Conservation (phyloP, 1,140 invertebrate genomes). For the Cydia fagiglandana region DNA sequence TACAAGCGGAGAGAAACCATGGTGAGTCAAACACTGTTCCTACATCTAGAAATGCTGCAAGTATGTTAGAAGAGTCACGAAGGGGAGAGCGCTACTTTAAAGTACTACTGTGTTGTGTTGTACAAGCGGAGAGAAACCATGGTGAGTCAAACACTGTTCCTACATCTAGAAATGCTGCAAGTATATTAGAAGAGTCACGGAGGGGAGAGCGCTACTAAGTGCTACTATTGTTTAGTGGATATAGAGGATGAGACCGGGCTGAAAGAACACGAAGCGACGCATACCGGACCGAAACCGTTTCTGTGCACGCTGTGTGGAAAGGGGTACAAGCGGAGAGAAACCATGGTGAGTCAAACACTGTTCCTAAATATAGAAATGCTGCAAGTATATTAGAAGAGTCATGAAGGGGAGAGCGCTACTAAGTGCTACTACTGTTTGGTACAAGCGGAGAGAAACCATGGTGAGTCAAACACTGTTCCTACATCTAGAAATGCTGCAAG, state of each 20-base stretch:
- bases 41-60: conserved; percentile 68
- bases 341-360: conserved; percentile 68
- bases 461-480: conserved; percentile 75
- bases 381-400: conserved; percentile 38
- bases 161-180: conserved; percentile 68
- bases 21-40: conserved; percentile 75
- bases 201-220: conserved; percentile 51
- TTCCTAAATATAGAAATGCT: conserved; percentile 76
- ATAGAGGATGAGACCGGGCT: conserved; percentile 41
- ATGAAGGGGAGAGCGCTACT: conserved; percentile 52
- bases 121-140: conserved; percentile 64
- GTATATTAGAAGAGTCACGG: conserved; percentile 58
- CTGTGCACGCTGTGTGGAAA: conserved; percentile 61
- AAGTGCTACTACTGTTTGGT: conserved; percentile 61
- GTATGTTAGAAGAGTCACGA: conserved; percentile 62
- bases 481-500: conserved; percentile 66
- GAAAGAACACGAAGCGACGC: conserved; percentile 50
- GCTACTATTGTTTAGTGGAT: conserved; percentile 56
- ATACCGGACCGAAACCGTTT: conserved; percentile 59
- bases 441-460: too few species aligned
- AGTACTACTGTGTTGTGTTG: conserved; percentile 58
- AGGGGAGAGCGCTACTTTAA: conserved; percentile 47
- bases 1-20: conserved; percentile 64
- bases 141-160: conserved; percentile 75
- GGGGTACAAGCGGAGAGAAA: conserved; percentile 57